Base-by-base conservation (phyloP, 2,113 vertebrate genomes). In the Machaerirhynchus nigripectus region DNA sequence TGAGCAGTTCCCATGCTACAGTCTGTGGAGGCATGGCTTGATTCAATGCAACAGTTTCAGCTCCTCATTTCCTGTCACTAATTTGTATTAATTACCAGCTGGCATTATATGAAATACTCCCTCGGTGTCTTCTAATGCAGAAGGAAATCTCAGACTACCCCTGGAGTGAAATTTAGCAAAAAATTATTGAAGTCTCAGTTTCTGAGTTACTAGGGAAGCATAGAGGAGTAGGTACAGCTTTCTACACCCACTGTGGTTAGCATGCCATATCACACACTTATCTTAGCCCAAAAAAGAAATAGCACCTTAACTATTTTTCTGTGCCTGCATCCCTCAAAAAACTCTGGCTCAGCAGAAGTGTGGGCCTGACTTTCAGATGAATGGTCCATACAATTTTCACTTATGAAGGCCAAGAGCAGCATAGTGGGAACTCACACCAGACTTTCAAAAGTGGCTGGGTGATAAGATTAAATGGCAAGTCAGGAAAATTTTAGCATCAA, bases 121-220 rank as follows among this genome's bases (percentile, higher is more conserved):
- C 35, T 50, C 4, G 1, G 5, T 60, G 47, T 46, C 42, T 85
- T 85, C 24, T 46, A 26, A 5, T 3, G 9, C 0, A 0, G 20
- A 42, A 35, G 26, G 13, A 82, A 65, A 50, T 65, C 55, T 76
- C 71, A 82, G 46, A 15, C 46, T 69, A 33, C 20, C 8, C 71
- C 46, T 52, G 61, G 14, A 61, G 42, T 67, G 67, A 90, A 94
- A 79, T 55, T 50, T 35, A 83, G 55, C 63, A 69, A 44, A 82
- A 90, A 89, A 42, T 24, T 24, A 9, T 11, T 64, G 17, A 47
- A 71, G 14, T 65, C n/a, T 91, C 10, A 6, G 15, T 37, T 73
- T 69, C 75, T 69, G 15, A 60, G 40, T 40, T 75, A 26, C 7
- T 35, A 42, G 39, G 24, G 47, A 88, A 92, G 18, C 6, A 5